Evolutionary conservation across 2,888 invertebrate species (phyloP), one percentile per base, ranked within the genome.

Genomic region (Herminia tarsipennalis): DNA sequence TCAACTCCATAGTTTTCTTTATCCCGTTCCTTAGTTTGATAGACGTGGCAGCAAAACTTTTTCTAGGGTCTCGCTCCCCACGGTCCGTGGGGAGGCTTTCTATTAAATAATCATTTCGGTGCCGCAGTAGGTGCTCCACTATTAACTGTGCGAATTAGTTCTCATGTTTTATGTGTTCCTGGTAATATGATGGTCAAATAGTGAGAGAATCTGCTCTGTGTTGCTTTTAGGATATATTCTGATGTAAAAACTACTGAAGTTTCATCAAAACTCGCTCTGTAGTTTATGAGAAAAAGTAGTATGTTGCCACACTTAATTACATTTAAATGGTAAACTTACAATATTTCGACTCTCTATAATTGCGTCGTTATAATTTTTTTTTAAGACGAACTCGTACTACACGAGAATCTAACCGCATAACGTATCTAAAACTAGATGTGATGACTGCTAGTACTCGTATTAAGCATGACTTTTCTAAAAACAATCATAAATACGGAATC

Each of bases 71-170:
- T 66, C 75, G 76, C 78, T 75, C 84, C 83, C 86, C 88, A 74
- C 71, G 58, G 56, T 62, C 64, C 66, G 79, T 46, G 70, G 70
- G 67, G 73, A 72, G 75, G 76, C 69, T 78, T 67, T 81, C 83
- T 84, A 86, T 86, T 86, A 86, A 86, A 86, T 86, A 86, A 86
- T 86, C 82, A 87, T 86, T 85, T 80, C 73, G 80, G 63, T 35
- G 73, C 72, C 76, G 77, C 69, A 70, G 73, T 81, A 80, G 78
- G 78, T 79, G 80, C 73, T 76, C 76, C 70, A 70, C 76, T 81
- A 80, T 79, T 81, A 82, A 78, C 76, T 76, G 66, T 66, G 59
- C 73, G 72, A 82, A 82, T 81, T 81, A 84, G 78, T 73, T 58
- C 67, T 64, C 48, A 61, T 64, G 36, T 56, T 64, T 72, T 64